Percentiles rank a stretch among this genome's conserved stretches.
Evolutionary conservation across 2,888 invertebrate species (phyloP).

Genomic region (Deroplatys truncata): DNA sequence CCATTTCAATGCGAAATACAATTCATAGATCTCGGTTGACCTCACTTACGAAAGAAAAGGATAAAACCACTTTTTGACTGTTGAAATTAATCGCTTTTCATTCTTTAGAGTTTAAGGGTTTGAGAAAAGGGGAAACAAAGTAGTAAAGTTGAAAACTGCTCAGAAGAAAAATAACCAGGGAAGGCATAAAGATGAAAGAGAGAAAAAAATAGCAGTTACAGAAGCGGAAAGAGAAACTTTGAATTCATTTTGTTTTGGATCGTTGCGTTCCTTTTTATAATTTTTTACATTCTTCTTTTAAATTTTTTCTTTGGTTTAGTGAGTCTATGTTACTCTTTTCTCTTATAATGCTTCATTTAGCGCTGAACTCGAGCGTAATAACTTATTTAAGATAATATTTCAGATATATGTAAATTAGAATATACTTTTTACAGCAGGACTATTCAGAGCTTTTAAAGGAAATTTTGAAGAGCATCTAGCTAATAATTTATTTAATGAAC

Average conservation of each 20-base stretch:
- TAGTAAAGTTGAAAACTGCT: not conserved
- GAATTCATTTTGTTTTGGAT: slow-evolving; percentile 2
- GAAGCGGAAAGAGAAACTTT: not conserved
- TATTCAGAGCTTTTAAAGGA: too few relatives aligned
- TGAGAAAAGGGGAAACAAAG: slow-evolving; percentile 1
- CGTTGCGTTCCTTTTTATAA: not conserved
- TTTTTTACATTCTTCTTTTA: not conserved
- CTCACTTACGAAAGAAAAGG: slow-evolving; percentile 14
- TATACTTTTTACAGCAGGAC: too few relatives aligned
- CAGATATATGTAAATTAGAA: too few relatives aligned
- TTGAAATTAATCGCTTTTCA: slow-evolving; percentile 21
- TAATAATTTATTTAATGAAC: too few relatives aligned
- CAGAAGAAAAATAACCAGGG: not conserved
- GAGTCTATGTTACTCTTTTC: too few relatives aligned
- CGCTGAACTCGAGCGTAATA: too few relatives aligned
- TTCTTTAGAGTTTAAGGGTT: slow-evolving; percentile 19
- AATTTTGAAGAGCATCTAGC: too few relatives aligned
- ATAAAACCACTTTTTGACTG: not conserved
- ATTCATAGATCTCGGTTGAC: not conserved
- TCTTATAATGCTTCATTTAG: too few relatives aligned
- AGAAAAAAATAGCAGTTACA: slow-evolving; percentile 1
- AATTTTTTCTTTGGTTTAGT: too few relatives aligned
- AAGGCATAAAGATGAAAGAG: slow-evolving; percentile 7
- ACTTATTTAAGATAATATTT: too few relatives aligned
- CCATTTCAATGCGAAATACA: too few relatives aligned